Base-by-base conservation (phyloP, 2,888 invertebrate species). In the Lycia hirtaria region DNA sequence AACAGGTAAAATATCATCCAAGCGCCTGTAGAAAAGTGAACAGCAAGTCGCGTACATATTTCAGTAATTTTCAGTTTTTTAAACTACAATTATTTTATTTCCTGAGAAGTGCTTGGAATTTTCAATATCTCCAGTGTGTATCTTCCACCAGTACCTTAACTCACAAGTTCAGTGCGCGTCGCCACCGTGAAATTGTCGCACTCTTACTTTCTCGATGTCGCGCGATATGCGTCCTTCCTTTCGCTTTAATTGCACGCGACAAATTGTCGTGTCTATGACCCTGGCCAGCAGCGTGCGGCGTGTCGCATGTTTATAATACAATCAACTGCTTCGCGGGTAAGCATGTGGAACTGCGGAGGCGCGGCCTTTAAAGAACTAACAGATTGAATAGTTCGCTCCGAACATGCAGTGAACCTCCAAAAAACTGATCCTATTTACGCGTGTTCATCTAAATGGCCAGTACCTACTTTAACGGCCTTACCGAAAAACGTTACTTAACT, bases 171-270 rank as follows among this genome's bases (percentile, higher is more conserved):
- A 86, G 65, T 72, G 78, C 82, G 84, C 84, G 83, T 79, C 75
- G 73, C 65, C 64, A 80, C 75, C 91, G 87, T 91, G 87, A 89
- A 91, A 90, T 90, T 85, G 87, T 88, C 83, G 77, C 87, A 90
- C 91, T 91, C 85, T 91, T 88, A 87, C 91, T 91, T 91, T 91
- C 90, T 79, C 83, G 87, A 83, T 84, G 81, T 71, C 69, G 75
- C 67, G 69, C 73, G 80, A 83, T 76, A 74, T 60, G 43, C 63
- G 81, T 83, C 83, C 83, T 81, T 83, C 87, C 89, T 88, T 90
- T 90, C 88, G 88, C 88, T 87, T 79, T 87, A 87, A 89, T 89
- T 88, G 76, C 79, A 32, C 26, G 51, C 45, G 56, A 72, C 71
- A 72, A 73, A 74, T 75, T 75, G 75, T 73, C 76, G 76, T 69